Conservation (phyloP, 2,888 invertebrate genomes). For the Pterobdella sp. region DNA sequence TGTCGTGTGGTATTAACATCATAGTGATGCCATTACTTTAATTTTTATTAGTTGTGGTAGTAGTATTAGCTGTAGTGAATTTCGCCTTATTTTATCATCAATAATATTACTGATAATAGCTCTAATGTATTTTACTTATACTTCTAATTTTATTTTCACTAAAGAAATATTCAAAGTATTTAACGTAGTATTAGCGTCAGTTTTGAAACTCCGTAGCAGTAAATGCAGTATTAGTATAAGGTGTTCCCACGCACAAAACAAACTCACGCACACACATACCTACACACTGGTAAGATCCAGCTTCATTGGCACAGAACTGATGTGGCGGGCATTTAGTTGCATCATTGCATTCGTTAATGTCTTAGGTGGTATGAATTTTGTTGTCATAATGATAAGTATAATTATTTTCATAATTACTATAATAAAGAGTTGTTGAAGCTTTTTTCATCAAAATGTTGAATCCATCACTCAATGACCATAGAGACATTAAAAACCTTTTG, state of each 20-base stretch:
- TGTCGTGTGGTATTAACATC: background rate
- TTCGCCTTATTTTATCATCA: background rate
- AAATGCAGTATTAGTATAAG: background rate
- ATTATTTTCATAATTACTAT: too few relatives aligned
- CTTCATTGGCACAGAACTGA: constrained; percentile 12
- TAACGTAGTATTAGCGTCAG: background rate
- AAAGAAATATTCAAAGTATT: background rate
- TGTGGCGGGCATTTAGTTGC: background rate
- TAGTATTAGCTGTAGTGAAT: background rate
- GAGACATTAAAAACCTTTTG: too few relatives aligned
- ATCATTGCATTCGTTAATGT: constrained; percentile 14
- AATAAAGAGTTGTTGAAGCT: too few relatives aligned
- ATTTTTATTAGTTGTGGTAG: background rate
- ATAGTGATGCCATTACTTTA: background rate
- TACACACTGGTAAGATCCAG: constrained; percentile 11
- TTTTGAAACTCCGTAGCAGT: background rate
- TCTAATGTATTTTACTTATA: background rate
- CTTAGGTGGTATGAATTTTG: background rate
- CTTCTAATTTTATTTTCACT: background rate
- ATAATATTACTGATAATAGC: background rate
- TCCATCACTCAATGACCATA: too few relatives aligned
- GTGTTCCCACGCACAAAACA: background rate
- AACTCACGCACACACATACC: background rate
- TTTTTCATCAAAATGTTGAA: too few relatives aligned
- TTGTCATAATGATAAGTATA: too few relatives aligned